Base-by-base conservation (phyloP, 2,113 vertebrate species). In the Myiagra hebetior region DNA sequence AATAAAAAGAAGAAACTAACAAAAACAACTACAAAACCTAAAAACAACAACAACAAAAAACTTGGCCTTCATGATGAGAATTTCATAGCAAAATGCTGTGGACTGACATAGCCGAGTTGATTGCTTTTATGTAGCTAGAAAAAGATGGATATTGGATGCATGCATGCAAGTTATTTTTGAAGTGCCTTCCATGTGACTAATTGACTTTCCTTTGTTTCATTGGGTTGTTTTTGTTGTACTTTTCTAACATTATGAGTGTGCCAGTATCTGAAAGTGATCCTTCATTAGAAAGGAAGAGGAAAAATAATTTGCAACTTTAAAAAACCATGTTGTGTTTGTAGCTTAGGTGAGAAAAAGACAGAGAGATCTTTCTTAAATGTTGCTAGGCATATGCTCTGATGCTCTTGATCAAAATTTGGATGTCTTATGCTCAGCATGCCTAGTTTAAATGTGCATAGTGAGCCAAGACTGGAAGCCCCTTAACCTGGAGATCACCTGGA, bases 111-210 rank as follows among this genome's bases (percentile, higher is more conserved):
- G 50, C 79, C 10, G 31, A 76, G 41, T 64, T 82, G 70, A 74
- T 81, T 75, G 81, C 56, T 90, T 91, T 87, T 83, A 27, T 83
- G 41, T 81, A 70, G 79, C 73, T 95, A 74, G 74, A 92, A 89
- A 11, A 85, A 95, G 76, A 65, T 81, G 60, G 42, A 11, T 93
- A 30, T 77, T 92, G 60, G 76, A 59, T 92, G 42, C 37, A 53
- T 0, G 0, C 63, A n/a, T 74, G 44, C 22, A 78, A 84, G 70
- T 83, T 69, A 69, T 73, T 73, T 90, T 88, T 95, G 14, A 81
- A 80, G 30, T 81, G 56, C 35, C 82, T 94, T 91, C 63, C 52
- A 10, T 81, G 60, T 76, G 50, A 62, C 67, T 91, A 74, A 92
- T 80, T 67, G 46, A 42, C 39, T 95, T 83, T 28, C 24, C 57